Percentiles rank a stretch among this genome's conserved stretches.
phyloP scores from a whole-genome alignment of 2,888 invertebrate genomes.

The Lasioglossum leucozonium region DNA sequence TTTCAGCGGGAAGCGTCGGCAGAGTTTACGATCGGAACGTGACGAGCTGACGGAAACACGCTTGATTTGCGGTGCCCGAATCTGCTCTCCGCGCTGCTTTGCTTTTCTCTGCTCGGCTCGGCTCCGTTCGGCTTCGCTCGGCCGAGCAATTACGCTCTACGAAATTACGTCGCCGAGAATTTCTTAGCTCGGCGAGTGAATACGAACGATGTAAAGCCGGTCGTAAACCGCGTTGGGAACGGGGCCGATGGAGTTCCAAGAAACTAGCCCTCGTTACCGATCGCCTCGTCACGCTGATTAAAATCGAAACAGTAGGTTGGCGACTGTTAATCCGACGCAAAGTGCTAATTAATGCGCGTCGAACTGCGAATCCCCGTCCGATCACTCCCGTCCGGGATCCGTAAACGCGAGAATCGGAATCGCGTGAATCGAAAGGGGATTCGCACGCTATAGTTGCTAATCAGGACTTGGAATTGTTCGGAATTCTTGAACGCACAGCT shows the following conservation, averaged over 20 bases:
- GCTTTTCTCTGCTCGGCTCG: not conserved
- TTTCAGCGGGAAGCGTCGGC: not conserved
- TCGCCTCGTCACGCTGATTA: conserved; percentile 9
- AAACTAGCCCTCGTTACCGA: conserved; percentile 8
- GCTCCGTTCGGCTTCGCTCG: not conserved
- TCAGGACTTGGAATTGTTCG: not conserved
- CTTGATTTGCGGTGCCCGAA: not conserved
- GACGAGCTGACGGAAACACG: not conserved
- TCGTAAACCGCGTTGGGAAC: not conserved
- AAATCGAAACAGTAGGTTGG: not conserved
- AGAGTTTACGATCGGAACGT: conserved; percentile 2
- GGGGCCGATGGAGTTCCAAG: not conserved
- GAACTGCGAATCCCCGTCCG: not conserved
- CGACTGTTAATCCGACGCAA: conserved; percentile 2
- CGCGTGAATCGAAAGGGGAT: not conserved
- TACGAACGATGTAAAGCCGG: conserved; percentile 3
- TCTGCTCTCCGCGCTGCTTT: not conserved
- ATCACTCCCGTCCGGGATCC: not conserved
- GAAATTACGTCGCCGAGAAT: not conserved
- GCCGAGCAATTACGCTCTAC: not conserved
- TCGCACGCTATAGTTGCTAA: not conserved
- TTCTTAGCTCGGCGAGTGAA: not conserved
- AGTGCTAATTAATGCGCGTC: not conserved
- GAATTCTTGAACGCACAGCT: not conserved
- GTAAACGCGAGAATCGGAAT: not conserved